Evolutionary conservation across 92 coral and sea anemone species (phyloP), one percentile per base, ranked within the genome.

Genomic region (Phenganax subtilis): DNA sequence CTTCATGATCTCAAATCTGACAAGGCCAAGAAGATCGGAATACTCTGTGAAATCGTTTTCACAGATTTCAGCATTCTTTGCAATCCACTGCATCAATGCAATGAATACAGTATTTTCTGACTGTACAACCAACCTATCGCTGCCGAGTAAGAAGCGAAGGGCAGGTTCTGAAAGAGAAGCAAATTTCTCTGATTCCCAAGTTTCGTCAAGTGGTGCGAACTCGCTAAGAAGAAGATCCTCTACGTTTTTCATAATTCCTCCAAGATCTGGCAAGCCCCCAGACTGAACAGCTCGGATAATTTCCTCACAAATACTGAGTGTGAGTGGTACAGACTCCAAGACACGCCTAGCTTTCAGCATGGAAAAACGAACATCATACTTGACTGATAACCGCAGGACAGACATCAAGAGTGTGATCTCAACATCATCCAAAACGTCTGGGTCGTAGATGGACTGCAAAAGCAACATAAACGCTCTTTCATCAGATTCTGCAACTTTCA

Each of bases 101-200:
- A 91, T 91, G 86, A 93, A 93, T 14, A 91, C 98, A 47, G 96
- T 92, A 80, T 93, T 93, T 81, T 93, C 98, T 54, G 89, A 90
- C 14, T 96, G 90, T 51, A 93, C 91, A 81, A 87, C 81, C 73
- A 91, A 86, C 56, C 90, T 87, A 30, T 80, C 73, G 16, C 73
- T 68, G 54, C 54, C 73, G 73, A 68, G 73, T 25, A 68, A 30
- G 54, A 68, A 68, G 73, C 73, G 73, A 29, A 68, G 52, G 31
- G 73, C 52, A 28, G 31, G 73, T n/a, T 68, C 73, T 52, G 73
- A 29, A 37, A 68, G 73, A 68, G 73, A 10, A 3, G 52, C 73
- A 57, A 91, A 87, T 27, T 87, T 90, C 73, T 89, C 96, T 54
- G 86, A 86, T 31, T 93, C 88, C 97, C 97, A 93, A 30, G 91